A percentile compares a stretch with the other conserved stretches of the same genome.
Evolutionary conservation across 2,888 invertebrate species (phyloP).

Genomic region (Stramonita haemastoma): DNA sequence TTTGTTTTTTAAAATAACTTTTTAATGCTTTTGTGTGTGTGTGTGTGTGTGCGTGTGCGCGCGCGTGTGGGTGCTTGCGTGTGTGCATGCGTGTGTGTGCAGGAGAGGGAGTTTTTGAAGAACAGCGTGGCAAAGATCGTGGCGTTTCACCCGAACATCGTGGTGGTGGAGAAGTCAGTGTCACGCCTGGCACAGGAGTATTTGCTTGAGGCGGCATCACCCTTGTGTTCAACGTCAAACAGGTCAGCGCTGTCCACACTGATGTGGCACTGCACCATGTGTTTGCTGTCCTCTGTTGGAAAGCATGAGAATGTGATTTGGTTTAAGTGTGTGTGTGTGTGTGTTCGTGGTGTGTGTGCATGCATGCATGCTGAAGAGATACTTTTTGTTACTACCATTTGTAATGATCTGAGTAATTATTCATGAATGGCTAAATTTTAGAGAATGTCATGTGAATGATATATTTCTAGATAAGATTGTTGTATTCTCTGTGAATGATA

Average conservation of each 20-base stretch:
- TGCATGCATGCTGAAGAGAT: too few species aligned
- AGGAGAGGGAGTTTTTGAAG: conserved; percentile 76
- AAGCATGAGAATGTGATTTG: not conserved
- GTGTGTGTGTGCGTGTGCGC: too few species aligned
- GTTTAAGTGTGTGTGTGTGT: not conserved
- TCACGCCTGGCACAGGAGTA: conserved; percentile 90
- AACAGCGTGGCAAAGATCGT: conserved; percentile 88
- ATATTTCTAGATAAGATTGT: too few species aligned
- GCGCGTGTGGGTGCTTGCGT: too few species aligned
- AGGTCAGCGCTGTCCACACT: conserved; percentile 72
- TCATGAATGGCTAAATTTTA: too few species aligned
- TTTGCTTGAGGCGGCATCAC: conserved; percentile 89
- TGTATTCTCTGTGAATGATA: too few species aligned
- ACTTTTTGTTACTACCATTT: too few species aligned
- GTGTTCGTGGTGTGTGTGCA: too few species aligned
- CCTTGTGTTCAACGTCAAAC: conserved; percentile 90
- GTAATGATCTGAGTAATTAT: too few species aligned
- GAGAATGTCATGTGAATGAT: too few species aligned
- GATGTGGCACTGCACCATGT: not conserved
- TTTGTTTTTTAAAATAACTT: too few species aligned
- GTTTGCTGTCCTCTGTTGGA: not conserved
- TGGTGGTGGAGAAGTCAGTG: conserved; percentile 93
- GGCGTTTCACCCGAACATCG: conserved; percentile 87
- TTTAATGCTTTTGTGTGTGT: too few species aligned
- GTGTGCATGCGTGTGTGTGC: conserved; percentile 22